Conservation (phyloP, 2,113 vertebrate genomes). For the Perca flavescens region DNA sequence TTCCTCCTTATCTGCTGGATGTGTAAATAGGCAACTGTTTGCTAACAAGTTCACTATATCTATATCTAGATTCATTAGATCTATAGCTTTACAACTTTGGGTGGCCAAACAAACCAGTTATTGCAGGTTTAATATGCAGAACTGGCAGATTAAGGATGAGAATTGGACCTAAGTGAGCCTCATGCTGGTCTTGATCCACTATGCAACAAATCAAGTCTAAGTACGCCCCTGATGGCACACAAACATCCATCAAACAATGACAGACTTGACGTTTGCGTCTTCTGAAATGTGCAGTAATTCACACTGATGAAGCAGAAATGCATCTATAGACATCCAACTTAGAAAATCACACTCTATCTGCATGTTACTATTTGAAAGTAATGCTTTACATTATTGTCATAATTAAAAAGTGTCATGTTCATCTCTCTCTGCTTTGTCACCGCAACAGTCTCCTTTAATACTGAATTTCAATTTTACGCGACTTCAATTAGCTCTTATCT, state of each 20-base stretch:
- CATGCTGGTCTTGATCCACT: not conserved
- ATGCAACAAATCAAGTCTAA: not conserved
- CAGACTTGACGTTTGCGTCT: not conserved
- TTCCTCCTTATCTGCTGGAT: not conserved
- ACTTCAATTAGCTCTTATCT: slow-evolving; percentile 44
- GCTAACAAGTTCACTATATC: not conserved
- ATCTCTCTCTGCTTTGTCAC: slow-evolving; percentile 14
- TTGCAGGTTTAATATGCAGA: slow-evolving; percentile 12
- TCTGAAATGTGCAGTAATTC: slow-evolving; percentile 2
- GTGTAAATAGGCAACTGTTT: not conserved
- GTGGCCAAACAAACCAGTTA: not conserved
- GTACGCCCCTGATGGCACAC: not conserved
- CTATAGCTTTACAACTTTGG: not conserved
- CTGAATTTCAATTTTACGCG: slow-evolving; percentile 53
- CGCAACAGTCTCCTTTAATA: slow-evolving; percentile 28
- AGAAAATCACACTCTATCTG: slow-evolving; percentile 11
- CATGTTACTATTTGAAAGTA: slow-evolving; percentile 14
- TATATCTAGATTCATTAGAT: not conserved
- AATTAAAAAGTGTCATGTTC: slow-evolving; percentile 18
- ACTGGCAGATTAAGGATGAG: slow-evolving; percentile 4
- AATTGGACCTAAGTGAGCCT: not conserved
- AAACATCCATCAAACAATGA: slow-evolving; percentile 19
- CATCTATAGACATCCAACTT: slow-evolving; percentile 10
- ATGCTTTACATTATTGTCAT: slow-evolving; percentile 18
- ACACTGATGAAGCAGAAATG: slow-evolving; percentile 26